A percentile compares a stretch with the other conserved stretches of the same genome.
These are phyloP conservation scores for Fissipunctia ypsillon DNA, from an alignment of 2,888 invertebrate species.

Conservation along the genomic window DNA sequence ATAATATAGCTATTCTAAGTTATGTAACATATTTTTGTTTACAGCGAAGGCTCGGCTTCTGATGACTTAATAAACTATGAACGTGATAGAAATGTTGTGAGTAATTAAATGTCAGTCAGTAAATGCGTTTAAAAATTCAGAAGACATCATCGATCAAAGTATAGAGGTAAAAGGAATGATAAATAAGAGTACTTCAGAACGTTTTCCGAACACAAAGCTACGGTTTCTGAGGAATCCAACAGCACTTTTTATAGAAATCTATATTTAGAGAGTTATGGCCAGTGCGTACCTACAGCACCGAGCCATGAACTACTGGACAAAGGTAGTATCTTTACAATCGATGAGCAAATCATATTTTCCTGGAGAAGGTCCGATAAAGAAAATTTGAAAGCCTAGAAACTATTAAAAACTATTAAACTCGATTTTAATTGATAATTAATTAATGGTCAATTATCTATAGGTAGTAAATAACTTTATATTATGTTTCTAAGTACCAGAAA, in stretches of 20 bases:
- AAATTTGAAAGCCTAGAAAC: background rate
- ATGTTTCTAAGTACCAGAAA: too few species aligned
- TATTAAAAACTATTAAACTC: too few species aligned
- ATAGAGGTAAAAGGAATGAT: too few species aligned
- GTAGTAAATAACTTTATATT: too few species aligned
- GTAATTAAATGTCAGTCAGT: slow-evolving; percentile 46
- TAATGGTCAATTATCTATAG: too few species aligned
- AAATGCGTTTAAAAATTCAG: slow-evolving; percentile 32
- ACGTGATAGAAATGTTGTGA: slow-evolving; percentile 72
- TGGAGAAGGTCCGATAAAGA: background rate
- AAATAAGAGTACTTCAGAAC: slow-evolving; percentile 41
- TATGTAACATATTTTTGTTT: slow-evolving; percentile 56
- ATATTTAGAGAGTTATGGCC: slow-evolving; percentile 80
- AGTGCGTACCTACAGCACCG: slow-evolving; percentile 73
- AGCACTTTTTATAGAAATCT: slow-evolving; percentile 82
- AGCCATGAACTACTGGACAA: slow-evolving; percentile 74
- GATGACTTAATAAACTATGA: slow-evolving; percentile 71
- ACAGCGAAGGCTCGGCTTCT: slow-evolving; percentile 62
- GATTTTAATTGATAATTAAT: too few species aligned
- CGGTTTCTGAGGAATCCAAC: slow-evolving; percentile 78
- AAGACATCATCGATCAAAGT: slow-evolving; percentile 24
- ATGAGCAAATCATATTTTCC: slow-evolving; percentile 6
- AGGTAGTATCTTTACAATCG: slow-evolving; percentile 61
- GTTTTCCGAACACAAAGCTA: slow-evolving; percentile 60
- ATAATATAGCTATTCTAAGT: slow-evolving; percentile 17